These are phyloP conservation scores for Mandrillus leucophaeus DNA, from an alignment of 2,113 vertebrate species.

Conservation along the genomic window DNA sequence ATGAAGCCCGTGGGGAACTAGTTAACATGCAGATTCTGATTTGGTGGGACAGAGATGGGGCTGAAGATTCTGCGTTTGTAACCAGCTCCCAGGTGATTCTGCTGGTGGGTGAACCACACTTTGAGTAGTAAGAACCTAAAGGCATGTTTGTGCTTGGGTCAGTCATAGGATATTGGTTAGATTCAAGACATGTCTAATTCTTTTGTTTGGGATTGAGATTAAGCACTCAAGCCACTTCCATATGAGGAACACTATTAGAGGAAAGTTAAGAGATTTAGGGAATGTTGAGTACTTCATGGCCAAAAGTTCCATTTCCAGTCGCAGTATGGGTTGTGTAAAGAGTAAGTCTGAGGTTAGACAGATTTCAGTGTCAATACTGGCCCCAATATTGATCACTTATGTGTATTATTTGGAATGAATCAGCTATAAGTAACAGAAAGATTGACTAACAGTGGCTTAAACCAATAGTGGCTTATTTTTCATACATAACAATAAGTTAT, in stretches of 20 bases:
- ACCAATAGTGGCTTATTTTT: neutral
- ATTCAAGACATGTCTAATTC: conserved; percentile 52
- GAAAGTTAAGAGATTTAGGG: conserved; percentile 37
- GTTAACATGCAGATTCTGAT: neutral
- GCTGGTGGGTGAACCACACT: neutral
- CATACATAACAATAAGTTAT: neutral
- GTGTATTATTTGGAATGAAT: neutral
- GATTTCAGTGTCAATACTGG: neutral
- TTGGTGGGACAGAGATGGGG: neutral
- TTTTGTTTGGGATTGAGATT: conserved; percentile 52
- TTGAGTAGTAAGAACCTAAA: neutral
- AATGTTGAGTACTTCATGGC: neutral
- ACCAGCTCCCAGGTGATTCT: neutral
- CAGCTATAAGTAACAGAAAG: neutral
- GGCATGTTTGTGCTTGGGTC: neutral
- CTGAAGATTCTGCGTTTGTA: neutral
- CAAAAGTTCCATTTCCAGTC: neutral
- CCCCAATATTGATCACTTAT: neutral
- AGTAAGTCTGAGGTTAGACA: neutral
- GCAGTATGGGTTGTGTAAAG: neutral
- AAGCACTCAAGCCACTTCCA: conserved; percentile 46
- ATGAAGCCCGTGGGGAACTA: neutral
- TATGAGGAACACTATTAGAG: neutral
- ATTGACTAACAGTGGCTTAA: neutral
- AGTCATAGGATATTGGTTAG: conserved; percentile 16